These are phyloP conservation scores for Malurus splendens DNA, from an alignment of 2,797 vertebrate species.

Conservation along the genomic window DNA sequence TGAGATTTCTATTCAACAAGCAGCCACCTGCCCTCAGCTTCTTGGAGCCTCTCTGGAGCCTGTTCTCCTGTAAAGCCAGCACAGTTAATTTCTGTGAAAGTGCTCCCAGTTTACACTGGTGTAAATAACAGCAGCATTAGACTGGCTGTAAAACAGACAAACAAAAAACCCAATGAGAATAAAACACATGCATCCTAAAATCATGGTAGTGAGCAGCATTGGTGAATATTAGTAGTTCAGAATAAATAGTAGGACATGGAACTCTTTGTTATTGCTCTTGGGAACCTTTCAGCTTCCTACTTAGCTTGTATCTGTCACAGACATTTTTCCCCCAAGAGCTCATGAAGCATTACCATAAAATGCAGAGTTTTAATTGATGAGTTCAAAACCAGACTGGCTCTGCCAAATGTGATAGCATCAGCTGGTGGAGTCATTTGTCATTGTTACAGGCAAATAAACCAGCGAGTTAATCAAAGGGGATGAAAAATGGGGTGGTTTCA, in stretches of 20 bases:
- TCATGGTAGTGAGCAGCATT: background rate
- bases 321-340: background rate
- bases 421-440: slow-evolving; percentile 45
- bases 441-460: slow-evolving; percentile 57
- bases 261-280: background rate
- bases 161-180: background rate
- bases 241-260: background rate
- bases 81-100: background rate
- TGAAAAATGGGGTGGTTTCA: slow-evolving; percentile 47
- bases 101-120: background rate
- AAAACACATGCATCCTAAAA: background rate
- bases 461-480: slow-evolving; percentile 30
- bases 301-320: slow-evolving; percentile 6
- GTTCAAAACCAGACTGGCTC: slow-evolving; percentile 15
- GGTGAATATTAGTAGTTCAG: background rate
- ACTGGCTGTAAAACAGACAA: background rate
- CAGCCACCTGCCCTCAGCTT: background rate
- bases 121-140: background rate
- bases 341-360: slow-evolving; percentile 18
- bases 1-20: background rate
- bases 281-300: background rate
- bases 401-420: slow-evolving; percentile 58
- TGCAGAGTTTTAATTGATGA: background rate
- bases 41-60: background rate
- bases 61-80: background rate